Percentiles rank a stretch among this genome's conserved stretches.
Evolutionary conservation across 1,140 invertebrate genomes (phyloP).

Genomic region (Hycleus cichorii): DNA sequence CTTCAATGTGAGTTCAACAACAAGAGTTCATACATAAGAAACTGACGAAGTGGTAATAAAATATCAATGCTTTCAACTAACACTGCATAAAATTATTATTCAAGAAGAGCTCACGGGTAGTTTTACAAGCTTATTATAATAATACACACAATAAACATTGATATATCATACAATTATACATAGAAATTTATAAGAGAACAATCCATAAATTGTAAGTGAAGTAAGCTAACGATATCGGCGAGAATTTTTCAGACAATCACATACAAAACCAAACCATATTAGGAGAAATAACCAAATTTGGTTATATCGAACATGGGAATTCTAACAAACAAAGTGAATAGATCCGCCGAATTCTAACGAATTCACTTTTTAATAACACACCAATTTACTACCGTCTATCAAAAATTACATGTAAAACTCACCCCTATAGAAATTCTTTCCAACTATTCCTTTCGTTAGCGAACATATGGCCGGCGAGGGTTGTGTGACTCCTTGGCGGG

Average conservation of each 20-base stretch:
- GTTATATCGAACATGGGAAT: conserved; percentile 4
- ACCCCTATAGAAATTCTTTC: no score
- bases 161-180: no score
- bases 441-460: not conserved
- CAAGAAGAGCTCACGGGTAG: conserved; percentile 6
- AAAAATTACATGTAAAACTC: no score
- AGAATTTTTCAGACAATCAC: not conserved
- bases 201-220: no score
- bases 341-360: no score
- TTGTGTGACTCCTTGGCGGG: conserved; percentile 9
- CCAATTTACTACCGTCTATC: no score
- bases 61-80: conserved; percentile 7
- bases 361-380: no score
- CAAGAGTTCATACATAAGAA: not conserved
- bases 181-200: no score
- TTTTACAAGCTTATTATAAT: not conserved
- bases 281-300: conserved; percentile 1
- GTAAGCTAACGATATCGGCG: no score
- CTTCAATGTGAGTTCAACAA: not conserved
- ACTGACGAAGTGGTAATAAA: conserved; percentile 8
- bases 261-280: conserved; percentile 9
- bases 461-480: conserved; percentile 13
- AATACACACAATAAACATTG: no score
- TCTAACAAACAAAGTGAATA: not conserved
- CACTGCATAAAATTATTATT: conserved; percentile 9